These are phyloP conservation scores for Oncorhynchus tshawytscha DNA, from an alignment of 2,113 vertebrate species.

Conservation along the genomic window DNA sequence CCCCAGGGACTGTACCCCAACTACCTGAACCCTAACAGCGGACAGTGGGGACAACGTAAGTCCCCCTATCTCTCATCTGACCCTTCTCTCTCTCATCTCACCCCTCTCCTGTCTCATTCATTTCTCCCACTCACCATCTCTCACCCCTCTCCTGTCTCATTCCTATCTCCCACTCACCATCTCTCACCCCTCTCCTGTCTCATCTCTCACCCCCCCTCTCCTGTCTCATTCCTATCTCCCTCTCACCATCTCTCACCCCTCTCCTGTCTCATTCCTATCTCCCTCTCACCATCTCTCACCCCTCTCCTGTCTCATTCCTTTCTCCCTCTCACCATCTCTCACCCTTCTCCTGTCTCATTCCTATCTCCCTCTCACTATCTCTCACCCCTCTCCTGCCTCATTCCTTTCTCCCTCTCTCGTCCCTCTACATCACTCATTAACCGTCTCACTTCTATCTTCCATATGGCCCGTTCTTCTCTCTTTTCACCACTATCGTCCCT, in stretches of 20 bases:
- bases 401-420: not conserved
- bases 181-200: not conserved
- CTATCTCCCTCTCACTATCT: not conserved
- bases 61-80: conserved; percentile 34
- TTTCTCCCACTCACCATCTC: not conserved
- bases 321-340: not conserved
- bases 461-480: not conserved
- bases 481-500: not conserved
- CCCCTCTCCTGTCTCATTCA: not conserved
- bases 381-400: not conserved
- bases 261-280: not conserved
- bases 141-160: not conserved
- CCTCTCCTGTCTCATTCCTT: too few species aligned
- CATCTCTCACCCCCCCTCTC: not conserved
- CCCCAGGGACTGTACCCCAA: conserved; percentile 96
- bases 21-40: conserved; percentile 97
- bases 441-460: not conserved
- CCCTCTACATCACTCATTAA: not conserved
- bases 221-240: not conserved
- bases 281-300: not conserved
- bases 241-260: not conserved
- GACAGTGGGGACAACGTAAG: conserved; percentile 99
- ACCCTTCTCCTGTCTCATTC: not conserved
- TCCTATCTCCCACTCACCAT: not conserved
- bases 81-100: not conserved